Evolutionary conservation across 2,888 invertebrate genomes (phyloP), one percentile per base, ranked within the genome.

Genomic region (Aphelenchoides bicaudatus): DNA sequence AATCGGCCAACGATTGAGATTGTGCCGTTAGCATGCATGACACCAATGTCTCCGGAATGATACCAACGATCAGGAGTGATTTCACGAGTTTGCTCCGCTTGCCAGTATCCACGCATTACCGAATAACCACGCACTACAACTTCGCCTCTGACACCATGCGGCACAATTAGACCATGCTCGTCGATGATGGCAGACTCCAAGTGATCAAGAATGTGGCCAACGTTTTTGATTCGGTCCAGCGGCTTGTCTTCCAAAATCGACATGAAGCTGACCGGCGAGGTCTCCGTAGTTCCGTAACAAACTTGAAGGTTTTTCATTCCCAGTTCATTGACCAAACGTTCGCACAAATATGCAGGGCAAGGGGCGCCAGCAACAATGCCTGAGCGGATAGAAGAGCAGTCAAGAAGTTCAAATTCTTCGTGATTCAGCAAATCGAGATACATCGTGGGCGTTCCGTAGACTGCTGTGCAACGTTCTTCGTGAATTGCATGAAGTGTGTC

Each of bases 71-170:
- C 86, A 10, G 81, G 70, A 4, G 84, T 83, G 1, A 89, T 80
- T 68, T 87, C 84, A 16, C 78, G 82, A 0, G 90, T 90, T 78
- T 86, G 88, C 57, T 85, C 85, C 0, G 85, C 89, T 3, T 84
- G 83, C 87, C 87, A 90, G 80, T 91, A 91, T 16, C 86, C 84
- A 43, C 86, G 80, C 88, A 91, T 90, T 16, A 81, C 85, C 62
- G 78, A 80, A 80, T 88, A 89, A 0, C 88, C 88, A 10, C 64
- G 66, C n/a, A 50, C 61, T 6, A 63, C 28, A 5, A 64, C 46
- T 49, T 64, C 64, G 6, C 64, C 64, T 2, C 34, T 38, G 16
- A 39, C 38, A 13, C 65, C 63, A 27, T 56, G 63, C 13, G 16
- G 13, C 27, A 65, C 65, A 8, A 39, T 27, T 19, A 16, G 21